Conservation (phyloP, 2,113 vertebrate species). For the Aegithalos caudatus region DNA sequence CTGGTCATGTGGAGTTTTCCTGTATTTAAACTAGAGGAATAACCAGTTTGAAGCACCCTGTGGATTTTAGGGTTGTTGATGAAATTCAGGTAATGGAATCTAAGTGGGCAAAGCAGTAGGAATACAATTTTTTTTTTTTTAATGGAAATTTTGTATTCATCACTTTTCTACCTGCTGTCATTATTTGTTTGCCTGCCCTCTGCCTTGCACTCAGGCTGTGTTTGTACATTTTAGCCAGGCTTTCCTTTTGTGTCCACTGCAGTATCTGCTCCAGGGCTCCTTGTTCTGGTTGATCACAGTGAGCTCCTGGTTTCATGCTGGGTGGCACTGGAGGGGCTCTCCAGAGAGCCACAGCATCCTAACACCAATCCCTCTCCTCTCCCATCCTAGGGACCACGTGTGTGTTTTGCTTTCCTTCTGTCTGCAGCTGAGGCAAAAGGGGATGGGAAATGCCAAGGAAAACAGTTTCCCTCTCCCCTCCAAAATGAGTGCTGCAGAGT, state of each 20-base stretch:
- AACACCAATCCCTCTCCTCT: neutral
- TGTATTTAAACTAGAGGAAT: neutral
- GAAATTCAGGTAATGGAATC: neutral
- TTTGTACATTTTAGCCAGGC: neutral
- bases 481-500: neutral
- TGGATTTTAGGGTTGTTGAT: neutral
- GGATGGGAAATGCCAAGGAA: constrained; percentile 35
- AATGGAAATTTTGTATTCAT: neutral
- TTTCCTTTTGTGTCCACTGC: neutral
- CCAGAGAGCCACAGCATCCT: rapidly evolving
- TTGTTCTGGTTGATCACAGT: neutral
- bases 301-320: neutral
- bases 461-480: neutral
- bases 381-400: neutral
- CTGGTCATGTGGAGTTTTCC: neutral
- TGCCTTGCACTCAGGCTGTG: neutral
- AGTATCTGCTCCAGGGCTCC: neutral
- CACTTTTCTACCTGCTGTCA: neutral
- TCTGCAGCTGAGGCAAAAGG: constrained; percentile 27
- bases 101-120: neutral
- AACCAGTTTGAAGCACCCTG: neutral
- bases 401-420: constrained; percentile 33
- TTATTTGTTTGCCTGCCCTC: neutral
- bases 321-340: neutral
- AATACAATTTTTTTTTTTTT: neutral